These are phyloP conservation scores for Danio tinwini DNA, from an alignment of 2,797 vertebrate species.

Conservation along the genomic window DNA sequence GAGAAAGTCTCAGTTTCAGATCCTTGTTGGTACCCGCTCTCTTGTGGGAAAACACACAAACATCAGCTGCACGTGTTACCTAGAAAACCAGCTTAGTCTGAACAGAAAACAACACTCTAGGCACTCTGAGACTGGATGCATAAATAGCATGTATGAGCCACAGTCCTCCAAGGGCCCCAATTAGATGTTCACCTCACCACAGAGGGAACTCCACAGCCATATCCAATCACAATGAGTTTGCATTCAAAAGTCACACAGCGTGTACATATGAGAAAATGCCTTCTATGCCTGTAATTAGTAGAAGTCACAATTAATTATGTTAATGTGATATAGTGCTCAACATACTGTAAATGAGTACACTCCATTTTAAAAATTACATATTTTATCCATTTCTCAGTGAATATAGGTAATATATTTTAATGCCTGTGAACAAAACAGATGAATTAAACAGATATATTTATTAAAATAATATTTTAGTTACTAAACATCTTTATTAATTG, in stretches of 20 bases:
- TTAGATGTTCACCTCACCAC: conserved; percentile 47
- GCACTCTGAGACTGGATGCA: background rate
- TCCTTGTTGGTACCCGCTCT: background rate
- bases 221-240: conserved; percentile 12
- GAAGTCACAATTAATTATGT: background rate
- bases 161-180: conserved; percentile 47
- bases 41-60: conserved; percentile 50
- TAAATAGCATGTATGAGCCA: background rate
- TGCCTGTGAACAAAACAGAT: too few relatives aligned
- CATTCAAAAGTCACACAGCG: background rate
- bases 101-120: conserved; percentile 1
- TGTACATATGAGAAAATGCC: background rate
- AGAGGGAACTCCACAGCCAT: conserved; percentile 58
- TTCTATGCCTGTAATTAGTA: background rate
- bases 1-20: background rate
- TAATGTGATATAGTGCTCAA: background rate
- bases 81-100: conserved; percentile 51
- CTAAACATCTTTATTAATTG: too few relatives aligned
- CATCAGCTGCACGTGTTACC: conserved; percentile 29
- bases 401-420: too few relatives aligned
- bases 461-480: too few relatives aligned
- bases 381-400: too few relatives aligned
- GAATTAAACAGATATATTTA: too few relatives aligned
- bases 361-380: too few relatives aligned
- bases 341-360: too few relatives aligned